These are phyloP conservation scores for Synergus gifuensis DNA, from an alignment of 2,888 invertebrate genomes.

Conservation along the genomic window DNA sequence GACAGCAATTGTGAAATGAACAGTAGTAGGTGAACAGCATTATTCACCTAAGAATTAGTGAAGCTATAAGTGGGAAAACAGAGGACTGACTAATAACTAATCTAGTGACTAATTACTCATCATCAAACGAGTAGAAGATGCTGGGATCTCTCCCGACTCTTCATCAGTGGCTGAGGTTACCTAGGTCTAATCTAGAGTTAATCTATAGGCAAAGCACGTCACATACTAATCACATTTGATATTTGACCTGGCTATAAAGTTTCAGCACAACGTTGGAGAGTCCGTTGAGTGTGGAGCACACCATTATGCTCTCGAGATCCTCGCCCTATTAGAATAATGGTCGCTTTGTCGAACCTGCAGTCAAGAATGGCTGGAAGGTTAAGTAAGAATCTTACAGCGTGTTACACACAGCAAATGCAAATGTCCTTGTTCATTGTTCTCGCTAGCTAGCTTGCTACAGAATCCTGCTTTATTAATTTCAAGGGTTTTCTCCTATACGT, in stretches of 20 bases:
- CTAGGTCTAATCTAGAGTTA: constrained; percentile 36
- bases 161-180: constrained; percentile 32
- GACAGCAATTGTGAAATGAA: not conserved
- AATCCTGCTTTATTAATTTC: constrained; percentile 21
- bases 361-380: not conserved
- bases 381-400: constrained; percentile 10
- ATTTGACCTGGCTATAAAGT: constrained; percentile 64
- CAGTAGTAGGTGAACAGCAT: not conserved
- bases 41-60: constrained; percentile 15
- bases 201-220: constrained; percentile 43
- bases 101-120: constrained; percentile 24
- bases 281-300: constrained; percentile 21
- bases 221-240: constrained; percentile 64
- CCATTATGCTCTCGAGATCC: constrained; percentile 37
- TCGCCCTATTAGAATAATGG: constrained; percentile 30
- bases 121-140: constrained; percentile 18
- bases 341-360: constrained; percentile 25
- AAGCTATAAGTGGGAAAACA: constrained; percentile 5
- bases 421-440: constrained; percentile 8
- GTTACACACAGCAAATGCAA: constrained; percentile 18
- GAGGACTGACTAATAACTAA: not conserved
- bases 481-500: not conserved
- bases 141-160: constrained; percentile 9
- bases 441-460: not conserved
- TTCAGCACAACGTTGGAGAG: constrained; percentile 50